Evolutionary conservation across 2,888 invertebrate species (phyloP).

Genomic region (Caenorhabditis virilis): DNA sequence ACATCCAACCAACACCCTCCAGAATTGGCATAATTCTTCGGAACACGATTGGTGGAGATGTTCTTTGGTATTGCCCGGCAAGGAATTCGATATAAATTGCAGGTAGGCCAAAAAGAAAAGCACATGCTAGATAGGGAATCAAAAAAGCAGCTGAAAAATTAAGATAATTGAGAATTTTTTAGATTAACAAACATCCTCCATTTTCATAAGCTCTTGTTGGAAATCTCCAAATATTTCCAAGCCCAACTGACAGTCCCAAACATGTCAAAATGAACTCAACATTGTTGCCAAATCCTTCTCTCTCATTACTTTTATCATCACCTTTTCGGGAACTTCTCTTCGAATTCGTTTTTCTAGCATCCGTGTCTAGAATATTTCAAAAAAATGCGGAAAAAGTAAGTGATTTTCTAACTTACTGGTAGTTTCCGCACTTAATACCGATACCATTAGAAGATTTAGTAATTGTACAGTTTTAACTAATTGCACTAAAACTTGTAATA

Average conservation of each 20-base stretch:
- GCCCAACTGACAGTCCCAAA: constrained; percentile 62
- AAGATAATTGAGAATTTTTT: background rate
- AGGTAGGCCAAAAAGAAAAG: constrained; percentile 68
- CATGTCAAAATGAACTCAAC: constrained; percentile 60
- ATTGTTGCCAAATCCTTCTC: constrained; percentile 22
- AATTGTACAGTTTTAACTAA: too few relatives aligned
- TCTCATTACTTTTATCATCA: too few relatives aligned
- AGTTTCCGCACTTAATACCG: too few relatives aligned
- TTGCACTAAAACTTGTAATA: background rate
- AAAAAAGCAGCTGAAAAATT: constrained; percentile 66
- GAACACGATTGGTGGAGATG: constrained; percentile 15
- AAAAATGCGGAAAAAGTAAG: too few relatives aligned
- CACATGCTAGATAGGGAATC: constrained; percentile 68
- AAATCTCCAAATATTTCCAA: constrained; percentile 53
- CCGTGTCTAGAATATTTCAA: too few relatives aligned
- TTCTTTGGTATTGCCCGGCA: constrained; percentile 59
- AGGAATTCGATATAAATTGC: constrained; percentile 67
- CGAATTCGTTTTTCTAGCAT: too few relatives aligned
- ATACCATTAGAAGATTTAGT: too few relatives aligned
- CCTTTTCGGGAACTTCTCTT: too few relatives aligned
- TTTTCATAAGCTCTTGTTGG: constrained; percentile 18
- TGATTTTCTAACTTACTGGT: too few relatives aligned
- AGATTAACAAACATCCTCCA: constrained; percentile 44
- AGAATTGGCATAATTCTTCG: constrained; percentile 15
- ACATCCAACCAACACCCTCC: constrained; percentile 80